A percentile compares a stretch with the other conserved stretches of the same genome.
phyloP scores from a whole-genome alignment of 2,113 vertebrate species.

The Forbesichthys agassizii region DNA sequence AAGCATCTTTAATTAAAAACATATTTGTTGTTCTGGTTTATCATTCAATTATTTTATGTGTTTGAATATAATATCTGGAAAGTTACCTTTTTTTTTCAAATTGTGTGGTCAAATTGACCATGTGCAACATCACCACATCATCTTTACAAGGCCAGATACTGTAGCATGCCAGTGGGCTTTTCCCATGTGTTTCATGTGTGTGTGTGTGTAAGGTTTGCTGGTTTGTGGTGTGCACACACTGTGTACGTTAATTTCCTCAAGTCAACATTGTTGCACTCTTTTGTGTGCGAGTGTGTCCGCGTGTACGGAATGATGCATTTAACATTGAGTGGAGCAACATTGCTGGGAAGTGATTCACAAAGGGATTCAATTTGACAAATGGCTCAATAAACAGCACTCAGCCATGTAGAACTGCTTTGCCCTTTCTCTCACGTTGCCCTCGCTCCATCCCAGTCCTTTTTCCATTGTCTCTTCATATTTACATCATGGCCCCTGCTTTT shows the following conservation, averaged over 20 bases:
- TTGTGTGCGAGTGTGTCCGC: background rate
- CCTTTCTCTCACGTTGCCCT: slow-evolving; percentile 44
- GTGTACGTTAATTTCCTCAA: background rate
- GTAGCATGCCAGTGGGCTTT: no score
- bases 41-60: no score
- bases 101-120: background rate
- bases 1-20: no score
- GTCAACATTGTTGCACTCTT: background rate
- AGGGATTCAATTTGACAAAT: slow-evolving; percentile 14
- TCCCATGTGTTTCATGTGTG: background rate
- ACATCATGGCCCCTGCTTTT: background rate
- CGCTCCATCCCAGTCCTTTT: slow-evolving; percentile 41
- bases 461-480: slow-evolving; percentile 52
- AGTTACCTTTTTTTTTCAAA: background rate
- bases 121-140: background rate
- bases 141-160: background rate
- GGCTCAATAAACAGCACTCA: slow-evolving; percentile 6
- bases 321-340: background rate
- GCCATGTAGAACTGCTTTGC: slow-evolving; percentile 22
- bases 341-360: slow-evolving; percentile 32
- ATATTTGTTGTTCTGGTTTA: no score
- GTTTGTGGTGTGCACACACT: background rate
- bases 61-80: background rate
- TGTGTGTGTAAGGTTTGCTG: slow-evolving; percentile 1
- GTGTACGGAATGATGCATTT: background rate